These are phyloP conservation scores for Centroberyx gerrardi DNA, from an alignment of 2,797 vertebrate genomes.

Conservation along the genomic window DNA sequence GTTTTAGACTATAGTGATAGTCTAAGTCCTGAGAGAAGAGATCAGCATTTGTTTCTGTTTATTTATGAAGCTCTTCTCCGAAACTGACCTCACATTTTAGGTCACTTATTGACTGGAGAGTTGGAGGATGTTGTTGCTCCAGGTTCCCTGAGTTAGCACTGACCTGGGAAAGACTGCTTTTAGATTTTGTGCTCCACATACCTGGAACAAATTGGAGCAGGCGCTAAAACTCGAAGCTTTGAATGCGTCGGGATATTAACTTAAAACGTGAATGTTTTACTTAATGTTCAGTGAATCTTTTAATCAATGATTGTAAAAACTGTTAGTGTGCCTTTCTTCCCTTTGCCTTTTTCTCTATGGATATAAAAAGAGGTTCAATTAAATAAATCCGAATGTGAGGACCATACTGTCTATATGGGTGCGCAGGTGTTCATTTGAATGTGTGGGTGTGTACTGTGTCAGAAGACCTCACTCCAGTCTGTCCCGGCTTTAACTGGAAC, in stretches of 20 bases:
- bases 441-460: slow-evolving; percentile 16
- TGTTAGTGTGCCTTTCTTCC: no score
- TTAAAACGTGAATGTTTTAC: slow-evolving; percentile 33
- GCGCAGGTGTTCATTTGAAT: neutral
- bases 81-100: neutral
- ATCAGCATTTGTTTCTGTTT: slow-evolving; percentile 5
- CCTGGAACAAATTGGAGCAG: slow-evolving; percentile 68
- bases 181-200: slow-evolving; percentile 70
- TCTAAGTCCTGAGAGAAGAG: no score
- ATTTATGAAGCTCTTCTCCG: neutral
- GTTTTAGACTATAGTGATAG: no score
- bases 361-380: no score
- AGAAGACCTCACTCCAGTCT: slow-evolving; percentile 4
- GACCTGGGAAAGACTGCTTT: slow-evolving; percentile 66
- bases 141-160: slow-evolving; percentile 32
- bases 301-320: no score
- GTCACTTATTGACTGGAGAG: slow-evolving; percentile 14
- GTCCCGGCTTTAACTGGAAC: slow-evolving; percentile 40
- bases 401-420: neutral
- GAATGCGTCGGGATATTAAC: slow-evolving; percentile 32
- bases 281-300: neutral
- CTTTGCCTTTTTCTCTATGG: no score
- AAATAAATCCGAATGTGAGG: no score
- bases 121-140: slow-evolving; percentile 33
- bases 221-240: slow-evolving; percentile 13